Evolutionary conservation across 1,140 invertebrate species (phyloP).

Genomic region (Lasioglossum baleicum): DNA sequence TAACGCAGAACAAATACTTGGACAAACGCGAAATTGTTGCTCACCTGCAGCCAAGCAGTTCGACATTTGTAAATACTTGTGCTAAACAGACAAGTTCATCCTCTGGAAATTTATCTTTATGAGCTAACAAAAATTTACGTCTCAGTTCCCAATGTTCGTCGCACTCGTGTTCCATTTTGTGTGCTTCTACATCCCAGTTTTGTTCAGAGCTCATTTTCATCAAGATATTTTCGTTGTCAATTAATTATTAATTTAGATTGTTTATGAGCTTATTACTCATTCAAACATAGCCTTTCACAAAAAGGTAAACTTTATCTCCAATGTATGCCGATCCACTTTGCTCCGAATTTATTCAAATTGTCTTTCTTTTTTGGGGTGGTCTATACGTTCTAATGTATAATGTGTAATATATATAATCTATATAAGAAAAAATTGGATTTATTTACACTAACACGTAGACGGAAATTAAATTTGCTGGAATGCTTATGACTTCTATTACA

Average conservation of each 20-base stretch:
- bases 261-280: neutral
- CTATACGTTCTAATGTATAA: too few relatives aligned
- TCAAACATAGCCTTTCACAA: neutral
- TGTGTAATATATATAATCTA: too few relatives aligned
- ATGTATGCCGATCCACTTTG: too few relatives aligned
- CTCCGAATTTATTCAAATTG: too few relatives aligned
- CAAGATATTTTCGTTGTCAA: neutral
- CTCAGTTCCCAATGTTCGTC: slow-evolving; percentile 91
- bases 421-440: too few relatives aligned
- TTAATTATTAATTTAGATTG: neutral
- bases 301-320: neutral
- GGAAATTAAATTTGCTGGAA: too few relatives aligned
- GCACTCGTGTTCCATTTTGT: slow-evolving; percentile 86
- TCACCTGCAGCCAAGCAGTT: slow-evolving; percentile 91
- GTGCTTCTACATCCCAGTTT: slow-evolving; percentile 81
- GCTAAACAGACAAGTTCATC: slow-evolving; percentile 90
- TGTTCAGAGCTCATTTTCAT: slow-evolving; percentile 40
- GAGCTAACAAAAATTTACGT: slow-evolving; percentile 86
- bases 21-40: neutral
- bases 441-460: too few relatives aligned
- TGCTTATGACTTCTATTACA: too few relatives aligned
- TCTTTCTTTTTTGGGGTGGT: too few relatives aligned
- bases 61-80: slow-evolving; percentile 90
- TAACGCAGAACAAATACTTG: neutral
- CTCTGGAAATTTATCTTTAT: slow-evolving; percentile 86